These are phyloP conservation scores for Oxyruncus cristatus DNA, from an alignment of 2,113 vertebrate species.

Conservation along the genomic window DNA sequence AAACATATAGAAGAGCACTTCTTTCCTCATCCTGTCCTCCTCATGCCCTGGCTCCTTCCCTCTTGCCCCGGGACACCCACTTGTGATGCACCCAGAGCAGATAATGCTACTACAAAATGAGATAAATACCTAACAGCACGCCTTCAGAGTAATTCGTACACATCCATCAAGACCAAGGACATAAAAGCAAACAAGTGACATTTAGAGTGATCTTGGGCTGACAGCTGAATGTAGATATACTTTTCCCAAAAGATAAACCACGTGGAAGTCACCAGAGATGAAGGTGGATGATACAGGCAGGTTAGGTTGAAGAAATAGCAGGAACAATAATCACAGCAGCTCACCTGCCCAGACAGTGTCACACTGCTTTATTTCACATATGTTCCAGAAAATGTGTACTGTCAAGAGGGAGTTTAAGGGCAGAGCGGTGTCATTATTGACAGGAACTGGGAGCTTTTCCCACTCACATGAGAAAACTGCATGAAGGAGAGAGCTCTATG, in stretches of 20 bases:
- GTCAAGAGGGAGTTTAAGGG: background rate
- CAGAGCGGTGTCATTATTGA: background rate
- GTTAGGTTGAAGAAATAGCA: background rate
- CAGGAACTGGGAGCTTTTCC: conserved; percentile 6
- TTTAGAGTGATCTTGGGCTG: background rate
- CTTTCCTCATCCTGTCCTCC: background rate
- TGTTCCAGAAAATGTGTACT: background rate
- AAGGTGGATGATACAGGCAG: background rate
- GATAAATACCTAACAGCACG: background rate
- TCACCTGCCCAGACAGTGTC: background rate
- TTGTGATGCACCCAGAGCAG: background rate
- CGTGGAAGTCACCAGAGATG: background rate
- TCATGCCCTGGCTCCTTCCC: background rate
- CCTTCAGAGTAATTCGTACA: background rate
- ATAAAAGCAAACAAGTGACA: conserved; percentile 34
- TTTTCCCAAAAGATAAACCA: conserved; percentile 8
- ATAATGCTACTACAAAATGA: background rate
- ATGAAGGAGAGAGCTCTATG: background rate
- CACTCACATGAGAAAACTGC: background rate
- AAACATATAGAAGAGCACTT: background rate
- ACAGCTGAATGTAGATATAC: conserved; percentile 1
- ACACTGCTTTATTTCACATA: background rate
- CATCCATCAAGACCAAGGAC: background rate
- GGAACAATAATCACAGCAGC: background rate
- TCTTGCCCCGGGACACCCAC: background rate